Conservation (phyloP, 2,888 invertebrate species). For the Uropetala carovei region DNA sequence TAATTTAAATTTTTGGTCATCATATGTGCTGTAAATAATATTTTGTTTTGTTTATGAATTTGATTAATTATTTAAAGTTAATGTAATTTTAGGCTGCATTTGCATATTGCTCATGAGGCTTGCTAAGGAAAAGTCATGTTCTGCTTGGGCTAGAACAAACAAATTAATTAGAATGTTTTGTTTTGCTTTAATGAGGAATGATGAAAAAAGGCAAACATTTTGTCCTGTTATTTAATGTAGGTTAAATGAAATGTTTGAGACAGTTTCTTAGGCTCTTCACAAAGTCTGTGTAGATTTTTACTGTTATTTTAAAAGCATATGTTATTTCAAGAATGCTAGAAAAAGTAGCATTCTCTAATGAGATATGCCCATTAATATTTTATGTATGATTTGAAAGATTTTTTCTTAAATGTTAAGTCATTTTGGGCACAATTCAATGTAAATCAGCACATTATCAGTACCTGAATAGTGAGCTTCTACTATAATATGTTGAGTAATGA, state of each 20-base stretch:
- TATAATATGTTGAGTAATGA: background rate
- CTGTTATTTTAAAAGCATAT: constrained; percentile 29
- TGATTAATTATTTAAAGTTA: constrained; percentile 54
- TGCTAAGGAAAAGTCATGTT: constrained; percentile 58
- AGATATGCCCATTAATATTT: constrained; percentile 21
- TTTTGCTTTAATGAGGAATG: constrained; percentile 60
- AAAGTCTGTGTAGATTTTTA: constrained; percentile 27
- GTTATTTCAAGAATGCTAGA: background rate
- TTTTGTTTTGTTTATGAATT: constrained; percentile 58
- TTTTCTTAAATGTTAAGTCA: constrained; percentile 45
- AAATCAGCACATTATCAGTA: constrained; percentile 37
- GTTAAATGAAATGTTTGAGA: constrained; percentile 13
- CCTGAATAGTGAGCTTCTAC: constrained; percentile 45
- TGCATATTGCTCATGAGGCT: constrained; percentile 64
- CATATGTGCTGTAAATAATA: constrained; percentile 60
- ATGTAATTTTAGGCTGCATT: constrained; percentile 63
- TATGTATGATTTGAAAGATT: background rate
- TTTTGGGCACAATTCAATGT: constrained; percentile 40
- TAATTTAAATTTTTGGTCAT: constrained; percentile 60
- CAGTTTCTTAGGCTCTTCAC: background rate
- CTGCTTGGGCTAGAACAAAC: constrained; percentile 58
- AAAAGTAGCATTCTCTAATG: constrained; percentile 3
- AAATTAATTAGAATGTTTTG: constrained; percentile 49
- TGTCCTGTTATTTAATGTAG: constrained; percentile 26
- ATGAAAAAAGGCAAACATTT: constrained; percentile 38